These are phyloP conservation scores for Bicyclus anynana DNA, from an alignment of 1,140 invertebrate genomes.

Conservation along the genomic window DNA sequence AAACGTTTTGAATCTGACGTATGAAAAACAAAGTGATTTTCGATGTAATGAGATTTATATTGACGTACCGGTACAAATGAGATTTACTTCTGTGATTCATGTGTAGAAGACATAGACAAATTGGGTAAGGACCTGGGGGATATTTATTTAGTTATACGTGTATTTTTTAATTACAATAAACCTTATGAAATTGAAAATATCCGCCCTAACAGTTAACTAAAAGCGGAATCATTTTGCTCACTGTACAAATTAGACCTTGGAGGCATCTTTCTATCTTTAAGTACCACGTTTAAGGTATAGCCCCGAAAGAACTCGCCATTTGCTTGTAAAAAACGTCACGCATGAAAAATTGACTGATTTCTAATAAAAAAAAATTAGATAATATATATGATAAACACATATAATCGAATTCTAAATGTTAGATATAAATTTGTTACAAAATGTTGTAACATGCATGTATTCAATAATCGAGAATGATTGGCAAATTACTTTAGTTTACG, in stretches of 20 bases:
- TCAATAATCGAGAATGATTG: slow-evolving; percentile 17
- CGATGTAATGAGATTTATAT: slow-evolving; percentile 14
- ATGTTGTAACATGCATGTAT: slow-evolving; percentile 23
- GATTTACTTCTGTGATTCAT: slow-evolving; percentile 27
- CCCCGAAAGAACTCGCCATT: slow-evolving; percentile 15
- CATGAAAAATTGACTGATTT: slow-evolving; percentile 34
- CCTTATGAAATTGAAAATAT: slow-evolving; percentile 34
- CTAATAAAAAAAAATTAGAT: slow-evolving; percentile 26
- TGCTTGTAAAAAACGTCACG: slow-evolving; percentile 20
- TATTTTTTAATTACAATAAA: slow-evolving; percentile 24
- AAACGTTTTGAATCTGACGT: slow-evolving; percentile 42
- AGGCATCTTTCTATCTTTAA: slow-evolving; percentile 26
- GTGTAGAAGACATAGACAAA: slow-evolving; percentile 15
- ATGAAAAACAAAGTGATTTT: slow-evolving; percentile 26
- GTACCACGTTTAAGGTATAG: slow-evolving; percentile 17
- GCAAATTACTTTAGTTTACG: slow-evolving; percentile 20
- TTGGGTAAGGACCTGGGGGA: slow-evolving; percentile 22
- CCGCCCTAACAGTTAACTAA: slow-evolving; percentile 39
- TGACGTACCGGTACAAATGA: slow-evolving; percentile 7
- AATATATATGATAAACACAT: slow-evolving; percentile 23
- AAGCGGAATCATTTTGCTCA: slow-evolving; percentile 39
- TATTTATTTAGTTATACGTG: slow-evolving; percentile 13
- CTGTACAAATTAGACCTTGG: slow-evolving; percentile 29
- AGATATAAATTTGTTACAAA: slow-evolving; percentile 34
- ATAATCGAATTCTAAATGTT: slow-evolving; percentile 44